Conservation (phyloP, 2,797 vertebrate species). For the Coracias cyanogaster region DNA sequence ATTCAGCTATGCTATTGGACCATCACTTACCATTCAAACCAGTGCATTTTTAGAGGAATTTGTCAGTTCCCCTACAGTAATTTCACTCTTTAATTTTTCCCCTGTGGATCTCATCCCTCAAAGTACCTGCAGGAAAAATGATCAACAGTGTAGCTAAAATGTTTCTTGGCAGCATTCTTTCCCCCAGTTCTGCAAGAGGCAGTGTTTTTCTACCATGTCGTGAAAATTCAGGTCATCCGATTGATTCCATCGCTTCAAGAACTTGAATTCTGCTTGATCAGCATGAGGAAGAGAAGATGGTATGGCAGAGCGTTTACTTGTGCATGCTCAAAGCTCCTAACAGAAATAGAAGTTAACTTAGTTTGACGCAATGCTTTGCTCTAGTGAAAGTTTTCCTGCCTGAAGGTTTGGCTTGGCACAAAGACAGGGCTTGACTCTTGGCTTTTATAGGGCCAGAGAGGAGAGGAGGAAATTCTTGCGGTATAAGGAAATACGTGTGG, state of each 20-base stretch:
- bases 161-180: not conserved
- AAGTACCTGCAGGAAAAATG: not conserved
- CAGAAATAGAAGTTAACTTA: not conserved
- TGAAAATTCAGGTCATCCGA: constrained; percentile 19
- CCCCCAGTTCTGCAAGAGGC: not conserved
- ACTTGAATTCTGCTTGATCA: constrained; percentile 4
- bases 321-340: not conserved
- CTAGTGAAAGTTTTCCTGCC: not conserved
- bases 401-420: not conserved
- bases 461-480: not conserved
- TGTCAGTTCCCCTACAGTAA: not conserved
- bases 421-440: not conserved
- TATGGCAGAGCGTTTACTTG: not conserved
- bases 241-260: not conserved
- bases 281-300: not conserved
- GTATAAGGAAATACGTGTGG: not conserved
- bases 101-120: not conserved
- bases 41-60: not conserved
- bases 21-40: not conserved
- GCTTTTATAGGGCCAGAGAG: not conserved
- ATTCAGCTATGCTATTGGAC: not conserved
- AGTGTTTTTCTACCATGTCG: not conserved
- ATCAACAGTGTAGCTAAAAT: not conserved
- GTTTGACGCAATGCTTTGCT: not conserved
- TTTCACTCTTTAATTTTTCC: not conserved